These are phyloP conservation scores for Sebastiscus albofasciatus DNA, from an alignment of 2,797 vertebrate genomes.

Conservation along the genomic window DNA sequence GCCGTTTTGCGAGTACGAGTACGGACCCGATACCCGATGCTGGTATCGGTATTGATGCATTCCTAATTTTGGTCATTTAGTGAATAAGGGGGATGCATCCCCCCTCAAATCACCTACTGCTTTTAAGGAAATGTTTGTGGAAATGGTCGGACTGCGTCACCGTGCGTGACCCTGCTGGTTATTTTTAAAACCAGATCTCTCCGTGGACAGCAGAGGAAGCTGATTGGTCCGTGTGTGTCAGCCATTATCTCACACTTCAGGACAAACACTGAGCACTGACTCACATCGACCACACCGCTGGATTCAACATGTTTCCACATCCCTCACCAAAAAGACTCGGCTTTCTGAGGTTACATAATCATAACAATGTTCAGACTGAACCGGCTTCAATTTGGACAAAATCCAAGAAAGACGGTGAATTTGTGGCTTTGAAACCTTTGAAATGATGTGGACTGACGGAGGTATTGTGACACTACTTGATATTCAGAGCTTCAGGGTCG, in stretches of 20 bases:
- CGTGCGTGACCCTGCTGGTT: no score
- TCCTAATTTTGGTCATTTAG: no score
- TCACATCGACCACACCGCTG: not conserved
- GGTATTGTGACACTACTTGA: slow-evolving; percentile 6
- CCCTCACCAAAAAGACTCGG: not conserved
- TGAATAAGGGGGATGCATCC: no score
- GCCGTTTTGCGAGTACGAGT: no score
- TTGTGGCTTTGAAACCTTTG: not conserved
- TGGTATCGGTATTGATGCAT: no score
- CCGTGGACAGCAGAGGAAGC: not conserved
- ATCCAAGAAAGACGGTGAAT: not conserved
- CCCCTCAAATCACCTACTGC: no score
- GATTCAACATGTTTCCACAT: not conserved
- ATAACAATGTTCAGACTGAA: not conserved
- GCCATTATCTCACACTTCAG: not conserved
- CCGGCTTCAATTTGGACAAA: not conserved
- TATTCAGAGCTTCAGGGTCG: slow-evolving; percentile 21
- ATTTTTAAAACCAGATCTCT: no score
- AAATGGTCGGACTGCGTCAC: no score
- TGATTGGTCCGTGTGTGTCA: not conserved
- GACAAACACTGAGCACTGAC: not conserved
- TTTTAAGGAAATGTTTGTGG: no score
- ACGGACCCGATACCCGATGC: no score
- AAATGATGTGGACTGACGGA: not conserved
- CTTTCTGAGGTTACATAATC: not conserved